Base-by-base conservation (phyloP, 2,888 invertebrate species). In the Hypercompe scribonia region DNA sequence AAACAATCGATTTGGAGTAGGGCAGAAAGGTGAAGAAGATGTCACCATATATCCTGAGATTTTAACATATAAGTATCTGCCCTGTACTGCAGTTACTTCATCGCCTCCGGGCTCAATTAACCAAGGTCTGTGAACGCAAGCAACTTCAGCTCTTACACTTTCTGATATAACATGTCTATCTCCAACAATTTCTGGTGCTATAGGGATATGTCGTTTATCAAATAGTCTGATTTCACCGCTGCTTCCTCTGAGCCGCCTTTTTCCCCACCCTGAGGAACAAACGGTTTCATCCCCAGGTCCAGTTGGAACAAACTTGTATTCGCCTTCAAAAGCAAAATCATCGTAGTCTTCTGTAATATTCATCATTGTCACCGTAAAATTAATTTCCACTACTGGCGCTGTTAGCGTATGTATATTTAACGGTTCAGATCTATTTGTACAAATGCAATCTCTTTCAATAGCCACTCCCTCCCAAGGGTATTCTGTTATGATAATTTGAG, bases 261-360 rank as follows among this genome's bases (percentile, higher is more conserved):
- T 97, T 42, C 97, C 97, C 94, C 97, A 97, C 33, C 96, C 96
- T 54, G 97, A 96, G 0, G 97, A 96, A 88, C 97, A 97, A 33
- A 96, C 93, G 65, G 96, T 96, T 79, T 96, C 96, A 74, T 96
- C 96, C 5, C 96, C 95, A 15, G 96, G 96, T 3, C 93, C 95
- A 65, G 94, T 95, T 0, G 97, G 95, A 68, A 97, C 92, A 89
- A 97, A 97, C 87, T 97, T 97, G 84, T 97, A 97, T 88, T 96
- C 97, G 0, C 97, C 97, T 86, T 98, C 98, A 92, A 98, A 98
- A 88, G 97, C 97, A 91, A 98, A 98, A 88, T 97, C 97, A 73
- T 97, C 96, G 87, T 98, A 97, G 93, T 98, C 97, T 91, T 98
- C 97, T 13, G 97, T 97, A 73, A 98, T 97, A 92, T 97, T 97